Base-by-base conservation (phyloP, 2,888 invertebrate genomes). In the Eupithecia dodoneata region DNA sequence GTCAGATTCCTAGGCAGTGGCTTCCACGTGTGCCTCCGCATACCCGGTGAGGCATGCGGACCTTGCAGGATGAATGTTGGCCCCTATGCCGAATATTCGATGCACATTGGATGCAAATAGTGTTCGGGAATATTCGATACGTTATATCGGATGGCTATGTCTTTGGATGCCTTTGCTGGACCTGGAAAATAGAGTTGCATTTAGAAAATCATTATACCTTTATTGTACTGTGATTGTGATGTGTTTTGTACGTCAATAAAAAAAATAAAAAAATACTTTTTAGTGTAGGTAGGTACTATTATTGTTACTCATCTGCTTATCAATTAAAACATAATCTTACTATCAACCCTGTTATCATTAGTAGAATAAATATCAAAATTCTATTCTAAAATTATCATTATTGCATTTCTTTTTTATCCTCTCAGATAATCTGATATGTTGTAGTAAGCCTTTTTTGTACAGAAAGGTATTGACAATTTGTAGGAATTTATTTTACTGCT, bases 21-120 rank as follows among this genome's bases (percentile, higher is more conserved):
- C 87, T 91, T 94, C 92, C 94, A 93, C 93, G 93, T 94, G 94
- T 94, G 94, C 88, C 89, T 90, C 93, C 87, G 91, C 94, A 93
- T 94, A 94, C 94, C 93, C 91, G 87, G 72, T 83, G 83, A 88
- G 86, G 93, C 93, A 94, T 94, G 93, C 93, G 89, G 88, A 87
- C 90, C 91, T 88, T 89, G 92, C 91, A 87, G 85, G 89, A 87
- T 90, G 92, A 90, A 92, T 93, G 92, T 89, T 91, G 90, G 91
- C 92, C 90, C 92, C 91, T 91, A 93, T 90, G 90, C 89, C 86
- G 93, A 93, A 92, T 94, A 94, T 94, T 93, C 94, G 87, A 88
- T 90, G 90, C 90, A 91, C 89, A 91, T 88, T 88, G 86, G 86
- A 87, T 83, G 87, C 90, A 89, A 92, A 91, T 92, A 91, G 91